Conservation (phyloP, 2,888 invertebrate genomes). For the Rosalia funebris region DNA sequence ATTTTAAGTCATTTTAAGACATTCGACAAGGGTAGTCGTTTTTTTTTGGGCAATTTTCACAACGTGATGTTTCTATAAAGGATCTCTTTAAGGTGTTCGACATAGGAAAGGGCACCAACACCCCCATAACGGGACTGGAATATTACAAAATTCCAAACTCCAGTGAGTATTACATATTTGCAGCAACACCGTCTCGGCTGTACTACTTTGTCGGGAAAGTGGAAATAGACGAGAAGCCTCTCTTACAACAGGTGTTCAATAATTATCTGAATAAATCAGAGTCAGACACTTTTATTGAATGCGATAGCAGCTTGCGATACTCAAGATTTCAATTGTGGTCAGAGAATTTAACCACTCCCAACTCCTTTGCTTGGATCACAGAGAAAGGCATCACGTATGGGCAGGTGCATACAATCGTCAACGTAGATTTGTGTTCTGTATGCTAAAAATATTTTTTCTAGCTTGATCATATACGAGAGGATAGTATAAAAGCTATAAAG, state of each 20-base stretch:
- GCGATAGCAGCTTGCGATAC: slow-evolving; percentile 73
- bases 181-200: slow-evolving; percentile 83
- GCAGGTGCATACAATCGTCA: slow-evolving; percentile 67
- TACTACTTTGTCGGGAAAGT: slow-evolving; percentile 89
- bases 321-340: slow-evolving; percentile 84
- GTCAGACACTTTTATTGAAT: slow-evolving; percentile 73
- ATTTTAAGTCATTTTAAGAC: too few species aligned
- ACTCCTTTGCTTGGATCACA: slow-evolving; percentile 88
- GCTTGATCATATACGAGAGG: slow-evolving; percentile 67
- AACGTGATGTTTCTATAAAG: too few species aligned
- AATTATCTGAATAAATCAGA: slow-evolving; percentile 79
- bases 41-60: too few species aligned
- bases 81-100: slow-evolving; percentile 81
- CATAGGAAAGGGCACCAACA: slow-evolving; percentile 80
- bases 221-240: slow-evolving; percentile 80
- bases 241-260: slow-evolving; percentile 83
- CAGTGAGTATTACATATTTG: slow-evolving; percentile 83
- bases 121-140: slow-evolving; percentile 88
- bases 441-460: slow-evolving; percentile 50
- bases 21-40: too few species aligned
- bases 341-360: slow-evolving; percentile 75
- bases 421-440: neutral
- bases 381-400: slow-evolving; percentile 85
- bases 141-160: slow-evolving; percentile 79
- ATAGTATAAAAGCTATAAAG: slow-evolving; percentile 66